Percentiles rank a stretch among this genome's conserved stretches.
Evolutionary conservation across 2,113 vertebrate genomes (phyloP).

Genomic region (Siniperca knerii): DNA sequence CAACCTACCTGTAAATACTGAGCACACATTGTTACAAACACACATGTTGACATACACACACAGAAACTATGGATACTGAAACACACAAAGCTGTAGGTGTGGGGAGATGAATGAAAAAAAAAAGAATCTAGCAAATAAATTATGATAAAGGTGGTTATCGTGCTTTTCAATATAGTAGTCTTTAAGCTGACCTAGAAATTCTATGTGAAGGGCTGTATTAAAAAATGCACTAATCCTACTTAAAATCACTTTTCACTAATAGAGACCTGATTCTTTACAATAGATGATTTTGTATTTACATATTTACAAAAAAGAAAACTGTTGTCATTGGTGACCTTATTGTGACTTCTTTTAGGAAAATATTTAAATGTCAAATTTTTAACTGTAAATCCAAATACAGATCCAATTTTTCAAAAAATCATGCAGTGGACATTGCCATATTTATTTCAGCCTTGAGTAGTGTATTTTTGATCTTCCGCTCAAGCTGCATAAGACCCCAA

Average conservation of each 20-base stretch:
- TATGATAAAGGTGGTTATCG: neutral
- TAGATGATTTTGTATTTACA: neutral
- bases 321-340: neutral
- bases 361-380: no score
- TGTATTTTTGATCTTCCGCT: no score
- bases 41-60: slow-evolving; percentile 7
- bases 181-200: neutral
- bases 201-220: neutral
- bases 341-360: neutral
- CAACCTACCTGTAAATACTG: slow-evolving; percentile 75
- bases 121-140: neutral
- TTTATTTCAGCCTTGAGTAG: no score
- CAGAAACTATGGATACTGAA: neutral
- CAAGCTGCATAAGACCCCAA: neutral
- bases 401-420: neutral
- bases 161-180: neutral
- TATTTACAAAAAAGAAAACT: neutral
- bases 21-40: slow-evolving; percentile 15
- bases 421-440: no score
- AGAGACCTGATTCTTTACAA: neutral
- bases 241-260: neutral
- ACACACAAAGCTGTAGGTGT: neutral
- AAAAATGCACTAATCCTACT: neutral
- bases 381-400: neutral
- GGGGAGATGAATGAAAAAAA: neutral